These are phyloP conservation scores for Allygus modestus DNA, from an alignment of 2,888 invertebrate genomes.

Conservation along the genomic window DNA sequence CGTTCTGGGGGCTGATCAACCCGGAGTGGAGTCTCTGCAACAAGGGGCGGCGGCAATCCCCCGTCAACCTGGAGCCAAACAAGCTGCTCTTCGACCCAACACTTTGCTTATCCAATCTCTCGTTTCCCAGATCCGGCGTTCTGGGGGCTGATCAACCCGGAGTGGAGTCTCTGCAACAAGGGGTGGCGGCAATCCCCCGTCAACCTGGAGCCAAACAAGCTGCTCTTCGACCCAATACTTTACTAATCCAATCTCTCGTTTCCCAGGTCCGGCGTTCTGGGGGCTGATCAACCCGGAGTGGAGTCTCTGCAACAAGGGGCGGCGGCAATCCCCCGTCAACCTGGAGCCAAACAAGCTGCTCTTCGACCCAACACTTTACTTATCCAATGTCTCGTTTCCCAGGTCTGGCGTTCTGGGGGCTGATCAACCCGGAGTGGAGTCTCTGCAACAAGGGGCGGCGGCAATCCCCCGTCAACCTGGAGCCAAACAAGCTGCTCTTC, in stretches of 20 bases:
- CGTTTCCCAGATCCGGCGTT: slow-evolving; percentile 91
- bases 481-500: too few species aligned
- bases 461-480: slow-evolving; percentile 98
- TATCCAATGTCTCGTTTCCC: slow-evolving; percentile 67
- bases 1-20: slow-evolving; percentile 99
- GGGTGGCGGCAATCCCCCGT: slow-evolving; percentile 98
- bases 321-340: slow-evolving; percentile 98
- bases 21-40: slow-evolving; percentile 99
- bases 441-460: slow-evolving; percentile 97
- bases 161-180: slow-evolving; percentile 98
- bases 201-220: slow-evolving; percentile 95
- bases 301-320: slow-evolving; percentile 98
- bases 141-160: slow-evolving; percentile 98
- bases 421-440: slow-evolving; percentile 98
- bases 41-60: slow-evolving; percentile 97
- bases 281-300: slow-evolving; percentile 98
- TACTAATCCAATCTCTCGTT: slow-evolving; percentile 77
- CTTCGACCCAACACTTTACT: slow-evolving; percentile 91
- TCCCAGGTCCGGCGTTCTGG: slow-evolving; percentile 97
- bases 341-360: too few species aligned
- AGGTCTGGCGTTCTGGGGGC: slow-evolving; percentile 99
- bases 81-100: slow-evolving; percentile 86
- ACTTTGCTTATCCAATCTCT: slow-evolving; percentile 80
- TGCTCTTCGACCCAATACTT: too few species aligned
- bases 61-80: slow-evolving; percentile 97